These are phyloP conservation scores for Deilephila porcellus DNA, from an alignment of 2,888 invertebrate genomes.

Conservation along the genomic window DNA sequence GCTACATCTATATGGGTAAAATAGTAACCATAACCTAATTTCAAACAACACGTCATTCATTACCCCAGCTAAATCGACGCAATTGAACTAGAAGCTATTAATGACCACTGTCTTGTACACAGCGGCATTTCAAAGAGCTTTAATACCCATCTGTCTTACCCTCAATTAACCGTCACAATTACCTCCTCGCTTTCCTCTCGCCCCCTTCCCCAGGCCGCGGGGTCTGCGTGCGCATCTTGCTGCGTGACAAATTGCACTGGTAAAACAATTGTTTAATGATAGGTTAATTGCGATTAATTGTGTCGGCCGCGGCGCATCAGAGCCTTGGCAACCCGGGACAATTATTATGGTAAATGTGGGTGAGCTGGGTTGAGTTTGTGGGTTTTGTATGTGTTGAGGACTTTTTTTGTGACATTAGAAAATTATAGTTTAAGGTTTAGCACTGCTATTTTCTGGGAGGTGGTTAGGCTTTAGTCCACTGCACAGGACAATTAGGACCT, in stretches of 20 bases:
- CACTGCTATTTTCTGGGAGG: not conserved
- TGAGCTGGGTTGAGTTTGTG: not conserved
- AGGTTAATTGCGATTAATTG: conserved; percentile 69
- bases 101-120: conserved; percentile 36
- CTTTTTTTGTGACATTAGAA: not conserved
- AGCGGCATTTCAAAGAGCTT: conserved; percentile 47
- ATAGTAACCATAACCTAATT: too few species aligned
- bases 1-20: too few species aligned
- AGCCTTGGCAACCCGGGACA: not conserved
- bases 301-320: conserved; percentile 32
- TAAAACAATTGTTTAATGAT: conserved; percentile 59
- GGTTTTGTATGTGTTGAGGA: conserved; percentile 2
- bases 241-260: conserved; percentile 68
- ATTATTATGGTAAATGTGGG: not conserved
- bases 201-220: conserved; percentile 26
- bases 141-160: conserved; percentile 45
- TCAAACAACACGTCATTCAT: too few species aligned
- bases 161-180: conserved; percentile 46
- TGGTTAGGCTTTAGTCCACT: not conserved
- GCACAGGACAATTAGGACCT: too few species aligned
- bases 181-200: conserved; percentile 26
- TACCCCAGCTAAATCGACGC: not conserved
- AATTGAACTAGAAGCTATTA: conserved; percentile 14
- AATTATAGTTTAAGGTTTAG: too few species aligned
- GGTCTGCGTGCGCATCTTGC: conserved; percentile 43